Conservation (phyloP, 37 sponge, comb jelly and placozoan species). For the Oscarella lobularis region DNA sequence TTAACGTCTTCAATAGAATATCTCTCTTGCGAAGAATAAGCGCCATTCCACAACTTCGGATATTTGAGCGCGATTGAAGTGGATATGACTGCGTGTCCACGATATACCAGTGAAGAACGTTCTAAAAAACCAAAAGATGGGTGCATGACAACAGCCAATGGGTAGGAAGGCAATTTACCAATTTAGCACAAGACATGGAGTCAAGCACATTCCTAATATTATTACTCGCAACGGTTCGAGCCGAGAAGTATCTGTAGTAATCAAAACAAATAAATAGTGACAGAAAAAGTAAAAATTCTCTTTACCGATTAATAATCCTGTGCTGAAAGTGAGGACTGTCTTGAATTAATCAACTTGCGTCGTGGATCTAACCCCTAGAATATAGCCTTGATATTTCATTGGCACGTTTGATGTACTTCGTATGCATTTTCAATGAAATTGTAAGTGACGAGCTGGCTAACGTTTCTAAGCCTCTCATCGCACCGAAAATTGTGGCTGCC, state of each 20-base stretch:
- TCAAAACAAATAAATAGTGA: not conserved
- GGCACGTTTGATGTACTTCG: too few relatives aligned
- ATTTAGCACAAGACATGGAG: slow-evolving; percentile 9
- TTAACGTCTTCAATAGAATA: slow-evolving; percentile 26
- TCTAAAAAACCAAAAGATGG: too few relatives aligned
- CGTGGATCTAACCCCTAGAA: too few relatives aligned
- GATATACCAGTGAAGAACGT: slow-evolving; percentile 71
- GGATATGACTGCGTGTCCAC: slow-evolving; percentile 69
- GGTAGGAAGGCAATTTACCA: slow-evolving; percentile 7
- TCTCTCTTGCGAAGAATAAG: slow-evolving; percentile 18
- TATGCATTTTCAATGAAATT: not conserved
- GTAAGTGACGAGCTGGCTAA: slow-evolving; percentile 31
- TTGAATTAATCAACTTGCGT: not conserved
- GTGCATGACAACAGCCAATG: too few relatives aligned
- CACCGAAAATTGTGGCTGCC: slow-evolving; percentile 29
- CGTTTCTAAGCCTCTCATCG: slow-evolving; percentile 47
- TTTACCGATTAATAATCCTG: slow-evolving; percentile 31
- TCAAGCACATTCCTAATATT: slow-evolving; percentile 19
- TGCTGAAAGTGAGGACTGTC: slow-evolving; percentile 44
- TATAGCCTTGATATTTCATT: too few relatives aligned
- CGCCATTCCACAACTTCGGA: slow-evolving; percentile 27
- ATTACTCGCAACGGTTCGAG: slow-evolving; percentile 23
- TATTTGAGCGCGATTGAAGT: slow-evolving; percentile 14
- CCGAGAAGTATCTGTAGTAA: slow-evolving; percentile 31
- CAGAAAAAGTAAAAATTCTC: not conserved